Base-by-base conservation (phyloP, 2,888 invertebrate genomes). In the Leptopilina drosophilae region DNA sequence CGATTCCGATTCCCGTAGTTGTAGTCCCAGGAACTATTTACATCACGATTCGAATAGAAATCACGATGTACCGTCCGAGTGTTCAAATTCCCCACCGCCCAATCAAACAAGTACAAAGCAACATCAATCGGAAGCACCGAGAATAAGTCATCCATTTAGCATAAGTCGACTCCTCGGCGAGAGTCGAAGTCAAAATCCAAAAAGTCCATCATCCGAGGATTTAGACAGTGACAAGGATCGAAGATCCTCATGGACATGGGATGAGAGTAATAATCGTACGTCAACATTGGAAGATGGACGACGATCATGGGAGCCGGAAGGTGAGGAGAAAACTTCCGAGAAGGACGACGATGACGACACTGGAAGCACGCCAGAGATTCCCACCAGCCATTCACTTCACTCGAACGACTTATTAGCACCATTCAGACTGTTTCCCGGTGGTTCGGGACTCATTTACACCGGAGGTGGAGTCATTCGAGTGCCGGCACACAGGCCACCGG, bases 391-490 rank as follows among this genome's bases (percentile, higher is more conserved):
- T 81, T 82, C 77, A 76, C 69, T 84, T 7, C 82, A 80, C 33
- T 14, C 82, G 1, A 20, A 78, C 76, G 88, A 85, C 64, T 83
- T 79, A 77, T 86, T 80, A 84, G 88, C 81, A 79, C 90, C 82
- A 82, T 87, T 84, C 84, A 86, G 78, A 82, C 89, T 79, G 78
- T 91, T 77, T 87, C 91, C 84, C 84, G 85, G 89, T 64, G 88
- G 89, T 26, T 89, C 91, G 2, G 89, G 91, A 14, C 84, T 91
- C 77, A 88, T 91, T 79, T 91, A 91, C 90, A 92, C 94, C 77
- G 92, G 93, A 80, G 95, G 94, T 79, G 96, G 96, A 87, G 97
- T 96, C 73, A 94, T 96, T 85, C 93, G 96, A 88, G 96, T 96
- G 84, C 97, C 96, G 76, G 96, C 96, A 79, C 97, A 97, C 89